Percentiles rank a stretch among this genome's conserved stretches.
These are phyloP conservation scores for Xenopus laevis DNA, from an alignment of 2,113 vertebrate species.

Conservation along the genomic window DNA sequence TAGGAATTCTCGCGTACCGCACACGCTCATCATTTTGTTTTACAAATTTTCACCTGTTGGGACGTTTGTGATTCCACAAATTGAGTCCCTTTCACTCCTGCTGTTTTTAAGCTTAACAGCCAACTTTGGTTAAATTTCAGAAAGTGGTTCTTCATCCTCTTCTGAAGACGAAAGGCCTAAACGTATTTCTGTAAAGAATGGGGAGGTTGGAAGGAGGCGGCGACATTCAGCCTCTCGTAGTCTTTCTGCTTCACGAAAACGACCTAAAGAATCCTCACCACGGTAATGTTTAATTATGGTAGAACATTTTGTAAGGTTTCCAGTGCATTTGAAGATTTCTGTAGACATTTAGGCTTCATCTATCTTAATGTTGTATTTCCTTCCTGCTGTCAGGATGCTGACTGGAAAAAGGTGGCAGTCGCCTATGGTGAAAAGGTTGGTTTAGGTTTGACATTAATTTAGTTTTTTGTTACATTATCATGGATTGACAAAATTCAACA, in stretches of 20 bases:
- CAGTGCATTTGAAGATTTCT: not conserved
- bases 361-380: conserved; percentile 55
- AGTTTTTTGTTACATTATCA: not conserved
- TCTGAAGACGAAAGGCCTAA: conserved; percentile 89
- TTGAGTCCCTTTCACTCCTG: no score
- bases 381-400: conserved; percentile 79
- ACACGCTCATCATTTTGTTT: no score
- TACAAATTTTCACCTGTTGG: no score
- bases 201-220: conserved; percentile 81
- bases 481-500: no score
- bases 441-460: conserved; percentile 34
- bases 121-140: conserved; percentile 54
- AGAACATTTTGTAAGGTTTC: not conserved
- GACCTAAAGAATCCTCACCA: conserved; percentile 85
- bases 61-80: no score
- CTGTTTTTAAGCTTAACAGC: no score
- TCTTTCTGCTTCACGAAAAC: conserved; percentile 76
- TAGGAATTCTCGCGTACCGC: no score
- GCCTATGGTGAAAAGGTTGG: conserved; percentile 79
- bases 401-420: conserved; percentile 82
- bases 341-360: not conserved
- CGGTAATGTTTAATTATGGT: conserved; percentile 62
- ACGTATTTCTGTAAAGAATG: conserved; percentile 83
- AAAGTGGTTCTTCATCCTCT: conserved; percentile 93
- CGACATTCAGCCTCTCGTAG: conserved; percentile 77